phyloP scores from a whole-genome alignment of 2,888 invertebrate species.

The Thecocarcelia acutangulata region DNA sequence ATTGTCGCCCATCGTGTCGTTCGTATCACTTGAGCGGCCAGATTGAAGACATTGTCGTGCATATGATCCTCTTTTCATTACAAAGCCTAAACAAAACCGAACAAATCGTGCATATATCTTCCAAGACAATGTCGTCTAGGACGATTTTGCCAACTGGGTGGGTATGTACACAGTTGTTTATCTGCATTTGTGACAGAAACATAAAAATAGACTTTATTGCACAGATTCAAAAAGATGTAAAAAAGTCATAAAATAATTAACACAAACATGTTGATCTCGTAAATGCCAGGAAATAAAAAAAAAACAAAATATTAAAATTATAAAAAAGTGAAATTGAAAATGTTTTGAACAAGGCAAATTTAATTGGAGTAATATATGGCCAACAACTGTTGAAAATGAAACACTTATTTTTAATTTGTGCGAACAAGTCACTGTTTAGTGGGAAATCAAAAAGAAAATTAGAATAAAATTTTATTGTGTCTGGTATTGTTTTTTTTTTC shows the following conservation, averaged over 20 bases:
- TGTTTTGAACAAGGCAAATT: constrained; percentile 1
- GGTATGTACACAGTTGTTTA: constrained; percentile 8
- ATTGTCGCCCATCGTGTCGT: too few relatives aligned
- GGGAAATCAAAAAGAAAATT: constrained; percentile 3
- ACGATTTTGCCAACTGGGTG: too few relatives aligned
- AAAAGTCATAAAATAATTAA: constrained; percentile 33
- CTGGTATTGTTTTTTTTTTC: constrained; percentile 3
- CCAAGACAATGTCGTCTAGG: too few relatives aligned
- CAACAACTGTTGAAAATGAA: constrained; percentile 37
- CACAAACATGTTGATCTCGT: constrained; percentile 17
- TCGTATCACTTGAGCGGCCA: too few relatives aligned
- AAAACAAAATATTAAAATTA: neutral
- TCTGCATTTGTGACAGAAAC: neutral
- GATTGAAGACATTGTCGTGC: too few relatives aligned
- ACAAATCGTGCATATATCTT: too few relatives aligned
- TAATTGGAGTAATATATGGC: constrained; percentile 25
- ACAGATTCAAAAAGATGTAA: neutral
- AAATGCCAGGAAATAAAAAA: neutral
- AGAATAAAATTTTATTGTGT: neutral
- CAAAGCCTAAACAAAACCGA: too few relatives aligned
- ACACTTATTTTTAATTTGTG: neutral
- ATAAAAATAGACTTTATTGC: neutral
- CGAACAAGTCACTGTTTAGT: neutral
- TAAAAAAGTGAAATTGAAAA: constrained; percentile 16
- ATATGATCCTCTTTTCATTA: too few relatives aligned